These are phyloP conservation scores for Lissocephala sabroskyi DNA, from an alignment of 2,888 invertebrate species.

Conservation along the genomic window DNA sequence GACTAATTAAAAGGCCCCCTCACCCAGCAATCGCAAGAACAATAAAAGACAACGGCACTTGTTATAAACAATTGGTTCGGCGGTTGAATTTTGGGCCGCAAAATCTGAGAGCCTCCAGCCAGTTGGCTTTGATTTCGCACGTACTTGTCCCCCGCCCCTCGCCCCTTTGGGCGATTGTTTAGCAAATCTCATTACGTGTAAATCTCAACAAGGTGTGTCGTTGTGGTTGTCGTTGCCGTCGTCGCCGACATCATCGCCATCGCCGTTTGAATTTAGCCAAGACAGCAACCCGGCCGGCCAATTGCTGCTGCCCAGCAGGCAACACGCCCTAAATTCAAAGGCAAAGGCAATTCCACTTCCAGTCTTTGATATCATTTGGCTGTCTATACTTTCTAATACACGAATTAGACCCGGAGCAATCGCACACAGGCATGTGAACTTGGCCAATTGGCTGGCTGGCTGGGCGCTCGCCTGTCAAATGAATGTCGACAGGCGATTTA, in stretches of 20 bases:
- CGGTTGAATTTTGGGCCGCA: conserved; percentile 6
- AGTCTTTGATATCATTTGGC: conserved; percentile 1
- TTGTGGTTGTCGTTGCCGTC: conserved; percentile 24
- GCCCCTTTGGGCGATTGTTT: conserved; percentile 27
- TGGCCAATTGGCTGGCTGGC: conserved; percentile 31
- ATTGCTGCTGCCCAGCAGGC: neutral
- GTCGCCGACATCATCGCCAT: conserved; percentile 28
- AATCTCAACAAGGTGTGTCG: conserved; percentile 30
- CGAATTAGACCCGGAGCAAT: conserved; percentile 36
- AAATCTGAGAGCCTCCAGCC: conserved; percentile 33
- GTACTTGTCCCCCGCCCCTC: neutral
- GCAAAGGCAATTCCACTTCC: conserved; percentile 20
- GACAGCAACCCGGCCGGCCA: neutral
- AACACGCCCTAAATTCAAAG: conserved; percentile 18
- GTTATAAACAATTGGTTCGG: conserved; percentile 23
- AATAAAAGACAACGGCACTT: conserved; percentile 43
- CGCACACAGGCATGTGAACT: conserved; percentile 40
- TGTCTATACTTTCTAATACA: conserved; percentile 52
- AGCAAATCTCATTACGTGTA: conserved; percentile 31
- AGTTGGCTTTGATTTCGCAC: neutral
- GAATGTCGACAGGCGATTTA: conserved; percentile 40
- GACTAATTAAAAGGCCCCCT: conserved; percentile 15
- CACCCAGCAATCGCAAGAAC: conserved; percentile 16
- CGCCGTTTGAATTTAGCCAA: neutral
- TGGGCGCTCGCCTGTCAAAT: conserved; percentile 44